Evolutionary conservation across 2,888 invertebrate genomes (phyloP), one percentile per base, ranked within the genome.

Genomic region (Formica aserva): DNA sequence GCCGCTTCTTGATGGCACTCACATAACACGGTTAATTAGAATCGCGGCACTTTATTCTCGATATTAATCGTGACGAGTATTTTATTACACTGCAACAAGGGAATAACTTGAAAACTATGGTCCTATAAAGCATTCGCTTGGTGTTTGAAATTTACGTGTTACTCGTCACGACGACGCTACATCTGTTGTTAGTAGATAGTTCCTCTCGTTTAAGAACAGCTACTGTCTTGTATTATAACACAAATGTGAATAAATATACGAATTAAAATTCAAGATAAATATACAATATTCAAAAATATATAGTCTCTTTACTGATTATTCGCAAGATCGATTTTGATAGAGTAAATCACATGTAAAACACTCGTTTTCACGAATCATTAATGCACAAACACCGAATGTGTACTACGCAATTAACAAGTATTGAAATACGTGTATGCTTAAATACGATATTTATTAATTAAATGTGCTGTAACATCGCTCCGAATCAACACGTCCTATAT

Each of bases 341-440:
- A 52, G 18, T n/a, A 52, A 52, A 52, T 52, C 52, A 52, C 52
- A 52, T n/a, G 8, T 52, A n/a, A 52, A n/a, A 52, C n/a, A 52
- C 52, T 52, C 48, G n/a, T 52, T 52, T 26, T 60, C 9, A 62
- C 22, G 52, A 52, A 52, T n/a, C 52, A 52, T 52, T 52, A 52
- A 52, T 52, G 52, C 52, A 52, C 52, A 52, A 52, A 52, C 52
- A n/a, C n/a, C n/a, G n/a, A 52, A 52, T 52, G n/a, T 52, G n/a
- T 52, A 52, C 52, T 52, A 52, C n/a, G 52, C 52, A 52, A 52
- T 52, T 52, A 52, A 52, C 52, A 52, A 52, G 52, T n/a, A 52
- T 52, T 52, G 52, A 52, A 52, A 52, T n/a, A 52, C n/a, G 52
- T n/a, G 52, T 52, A 52, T 52, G 52, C 52, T n/a, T 52, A 52